These are phyloP conservation scores for Apostichopus leukothele DNA, from an alignment of 53 echinoderm and acorn worm genomes.

Conservation along the genomic window DNA sequence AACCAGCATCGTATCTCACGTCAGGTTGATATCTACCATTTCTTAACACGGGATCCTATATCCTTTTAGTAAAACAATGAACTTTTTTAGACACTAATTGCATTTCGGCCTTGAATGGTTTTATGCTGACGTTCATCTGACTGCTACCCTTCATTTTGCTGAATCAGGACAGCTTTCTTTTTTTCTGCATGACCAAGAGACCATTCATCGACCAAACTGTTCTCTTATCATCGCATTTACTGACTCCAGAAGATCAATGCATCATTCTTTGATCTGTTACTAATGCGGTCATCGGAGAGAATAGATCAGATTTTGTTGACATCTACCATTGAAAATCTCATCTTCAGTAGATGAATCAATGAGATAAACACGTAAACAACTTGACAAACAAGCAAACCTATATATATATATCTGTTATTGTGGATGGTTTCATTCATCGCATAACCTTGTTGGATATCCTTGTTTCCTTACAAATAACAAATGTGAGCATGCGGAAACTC, in stretches of 20 bases:
- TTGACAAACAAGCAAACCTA: not conserved
- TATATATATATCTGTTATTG: too few relatives aligned
- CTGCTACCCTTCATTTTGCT: not conserved
- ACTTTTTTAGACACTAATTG: not conserved
- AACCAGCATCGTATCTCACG: too few relatives aligned
- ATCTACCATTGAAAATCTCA: not conserved
- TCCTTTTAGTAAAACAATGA: too few relatives aligned
- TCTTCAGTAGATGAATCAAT: not conserved
- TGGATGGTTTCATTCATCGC: too few relatives aligned
- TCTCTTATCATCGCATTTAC: not conserved
- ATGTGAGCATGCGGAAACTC: too few relatives aligned
- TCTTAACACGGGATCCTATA: too few relatives aligned
- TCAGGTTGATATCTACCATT: too few relatives aligned
- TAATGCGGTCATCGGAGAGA: not conserved
- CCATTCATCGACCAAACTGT: not conserved
- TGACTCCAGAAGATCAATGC: not conserved
- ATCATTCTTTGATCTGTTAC: not conserved
- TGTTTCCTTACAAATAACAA: too few relatives aligned
- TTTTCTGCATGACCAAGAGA: not conserved
- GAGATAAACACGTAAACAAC: not conserved
- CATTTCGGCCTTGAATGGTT: not conserved
- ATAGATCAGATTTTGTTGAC: not conserved
- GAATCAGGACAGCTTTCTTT: not conserved
- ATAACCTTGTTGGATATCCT: too few relatives aligned
- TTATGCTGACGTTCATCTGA: not conserved